These are phyloP conservation scores for Hydropsyche tenuis DNA, from an alignment of 1,140 invertebrate species.

Conservation along the genomic window DNA sequence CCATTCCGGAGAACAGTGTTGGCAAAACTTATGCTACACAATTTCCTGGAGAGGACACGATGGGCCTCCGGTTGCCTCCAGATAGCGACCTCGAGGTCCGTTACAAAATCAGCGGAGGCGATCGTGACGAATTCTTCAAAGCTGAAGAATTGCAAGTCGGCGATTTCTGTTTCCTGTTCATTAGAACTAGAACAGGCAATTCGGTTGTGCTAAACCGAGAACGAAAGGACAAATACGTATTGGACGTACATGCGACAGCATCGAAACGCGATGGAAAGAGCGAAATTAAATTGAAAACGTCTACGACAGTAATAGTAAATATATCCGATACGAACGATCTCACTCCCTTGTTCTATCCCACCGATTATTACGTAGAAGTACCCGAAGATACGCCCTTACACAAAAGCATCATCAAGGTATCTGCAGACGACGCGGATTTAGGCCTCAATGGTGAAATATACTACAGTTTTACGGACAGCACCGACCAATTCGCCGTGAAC, in stretches of 20 bases:
- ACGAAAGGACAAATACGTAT: slow-evolving; percentile 79
- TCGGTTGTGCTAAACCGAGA: slow-evolving; percentile 89
- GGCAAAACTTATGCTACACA: slow-evolving; percentile 79
- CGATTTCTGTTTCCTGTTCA: slow-evolving; percentile 91
- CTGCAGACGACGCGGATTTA: slow-evolving; percentile 92
- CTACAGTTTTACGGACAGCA: slow-evolving; percentile 87
- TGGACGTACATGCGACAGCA: slow-evolving; percentile 80
- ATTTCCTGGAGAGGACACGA: slow-evolving; percentile 63
- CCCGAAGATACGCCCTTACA: slow-evolving; percentile 88
- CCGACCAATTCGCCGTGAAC: slow-evolving; percentile 88
- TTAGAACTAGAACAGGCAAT: slow-evolving; percentile 85
- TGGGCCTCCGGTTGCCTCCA: slow-evolving; percentile 61
- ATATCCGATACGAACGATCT: slow-evolving; percentile 92
- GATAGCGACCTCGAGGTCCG: slow-evolving; percentile 68
- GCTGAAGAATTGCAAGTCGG: slow-evolving; percentile 86
- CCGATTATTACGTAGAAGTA: slow-evolving; percentile 85
- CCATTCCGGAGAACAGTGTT: slow-evolving; percentile 89
- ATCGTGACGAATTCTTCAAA: slow-evolving; percentile 91
- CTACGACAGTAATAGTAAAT: slow-evolving; percentile 77
- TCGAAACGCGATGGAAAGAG: slow-evolving; percentile 67
- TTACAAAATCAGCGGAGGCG: slow-evolving; percentile 83
- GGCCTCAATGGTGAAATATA: slow-evolving; percentile 96
- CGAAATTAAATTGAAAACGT: slow-evolving; percentile 68
- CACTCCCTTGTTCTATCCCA: slow-evolving; percentile 88
- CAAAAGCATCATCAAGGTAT: slow-evolving; percentile 75